Evolutionary conservation across 2,888 invertebrate species (phyloP).

Genomic region (Coecobrya sp.): DNA sequence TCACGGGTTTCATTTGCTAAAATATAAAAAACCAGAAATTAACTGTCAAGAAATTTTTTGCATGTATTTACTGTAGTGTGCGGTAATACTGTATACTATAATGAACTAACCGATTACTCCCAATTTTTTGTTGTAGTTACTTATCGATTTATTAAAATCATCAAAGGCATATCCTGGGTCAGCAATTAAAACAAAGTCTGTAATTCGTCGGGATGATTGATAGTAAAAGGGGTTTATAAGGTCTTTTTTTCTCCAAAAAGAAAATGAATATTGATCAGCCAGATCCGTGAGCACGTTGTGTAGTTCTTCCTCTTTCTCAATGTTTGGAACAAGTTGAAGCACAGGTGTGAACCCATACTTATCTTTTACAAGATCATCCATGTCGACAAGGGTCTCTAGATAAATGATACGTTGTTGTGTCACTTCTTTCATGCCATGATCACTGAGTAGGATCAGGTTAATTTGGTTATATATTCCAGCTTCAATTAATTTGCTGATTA

Average conservation of each 20-base stretch:
- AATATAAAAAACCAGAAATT: not conserved
- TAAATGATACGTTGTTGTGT: constrained; percentile 89
- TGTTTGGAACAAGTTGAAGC: constrained; percentile 90
- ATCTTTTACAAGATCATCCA: constrained; percentile 88
- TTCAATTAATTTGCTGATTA: constrained; percentile 89
- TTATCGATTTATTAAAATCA: constrained; percentile 87
- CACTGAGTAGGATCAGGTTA: constrained; percentile 92
- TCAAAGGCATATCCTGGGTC: constrained; percentile 90
- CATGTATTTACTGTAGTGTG: not conserved
- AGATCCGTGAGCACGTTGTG: constrained; percentile 88
- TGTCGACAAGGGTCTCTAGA: constrained; percentile 89
- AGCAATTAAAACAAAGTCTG: constrained; percentile 90
- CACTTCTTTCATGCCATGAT: constrained; percentile 92
- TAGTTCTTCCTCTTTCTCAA: constrained; percentile 89
- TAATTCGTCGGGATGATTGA: constrained; percentile 90
- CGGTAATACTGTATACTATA: not conserved
- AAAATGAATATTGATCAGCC: constrained; percentile 88
- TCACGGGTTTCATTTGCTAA: constrained; percentile 88
- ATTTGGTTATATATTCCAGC: constrained; percentile 89
- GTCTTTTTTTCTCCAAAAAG: constrained; percentile 90
- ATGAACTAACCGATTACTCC: constrained; percentile 88
- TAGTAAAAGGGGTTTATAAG: constrained; percentile 90
- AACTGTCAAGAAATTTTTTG: not conserved
- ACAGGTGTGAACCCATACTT: constrained; percentile 90
- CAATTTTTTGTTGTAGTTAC: constrained; percentile 88